Base-by-base conservation (phyloP, 2,113 vertebrate genomes). In the Andinoacara biseriatus region DNA sequence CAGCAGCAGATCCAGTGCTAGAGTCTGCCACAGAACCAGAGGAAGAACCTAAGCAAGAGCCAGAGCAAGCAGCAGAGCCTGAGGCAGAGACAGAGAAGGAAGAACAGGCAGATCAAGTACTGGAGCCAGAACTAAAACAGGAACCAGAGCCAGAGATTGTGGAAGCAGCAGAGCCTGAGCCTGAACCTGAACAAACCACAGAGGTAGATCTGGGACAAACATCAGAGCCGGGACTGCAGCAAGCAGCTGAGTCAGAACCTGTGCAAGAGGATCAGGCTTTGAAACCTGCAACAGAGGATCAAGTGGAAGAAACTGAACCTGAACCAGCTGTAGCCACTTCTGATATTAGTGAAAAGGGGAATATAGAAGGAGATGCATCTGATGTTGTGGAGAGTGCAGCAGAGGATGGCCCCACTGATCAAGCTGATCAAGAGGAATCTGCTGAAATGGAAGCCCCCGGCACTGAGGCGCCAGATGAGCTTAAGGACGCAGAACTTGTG, bases 401-500 rank as follows among this genome's bases (percentile, higher is more conserved):
- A 72, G 80, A 79, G 22, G 72, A 87, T 33, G 33, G 46, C 77
- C 26, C 63, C 11, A 7, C 46, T 17, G 83, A 43, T 75, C 38
- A 82, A 33, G 46, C 52, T 49, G 67, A 63, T 40, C 81, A 84
- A 58, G 79, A 90, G 40, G 78, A 89, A 56, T 26, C 85, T 52
- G 38, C 65, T 59, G 60, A 59, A 79, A 24, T 65, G 69, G 69
- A 84, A 57, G 57, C 17, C 26, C 40, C 43, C 3, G 60, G 14
- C 69, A 80, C 77, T 31, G 80, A 90, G 58, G 65, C 24, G 8
- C 38, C 76, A 76, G 62, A 61, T 77, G 76, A 84, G 83, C 84
- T 86, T 24, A 83, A 89, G 20, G 77, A 80, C 78, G 63, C 85
- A 69, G 91, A 95, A 86, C 69, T 89, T 56, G 88, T 93, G 60